Conservation (phyloP, 2,797 vertebrate species). For the Microhierax caerulescens region DNA sequence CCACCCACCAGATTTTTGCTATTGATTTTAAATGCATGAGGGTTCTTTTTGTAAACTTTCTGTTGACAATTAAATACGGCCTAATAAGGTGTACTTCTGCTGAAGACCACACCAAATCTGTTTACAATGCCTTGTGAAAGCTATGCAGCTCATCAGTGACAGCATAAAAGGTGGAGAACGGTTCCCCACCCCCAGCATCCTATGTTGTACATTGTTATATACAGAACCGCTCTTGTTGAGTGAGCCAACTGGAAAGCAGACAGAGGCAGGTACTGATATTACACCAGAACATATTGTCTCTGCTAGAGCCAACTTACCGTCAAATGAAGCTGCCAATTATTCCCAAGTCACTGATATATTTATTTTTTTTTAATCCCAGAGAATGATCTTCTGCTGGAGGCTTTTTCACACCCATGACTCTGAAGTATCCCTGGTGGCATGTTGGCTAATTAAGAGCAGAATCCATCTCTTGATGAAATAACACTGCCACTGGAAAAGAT, state of each 20-base stretch:
- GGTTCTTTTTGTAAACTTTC: background rate
- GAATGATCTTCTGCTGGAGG: slow-evolving; percentile 77
- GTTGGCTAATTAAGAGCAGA: slow-evolving; percentile 84
- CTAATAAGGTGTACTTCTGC: background rate
- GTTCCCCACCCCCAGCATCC: background rate
- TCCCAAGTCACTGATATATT: slow-evolving; percentile 67
- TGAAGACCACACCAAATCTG: background rate
- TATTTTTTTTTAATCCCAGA: slow-evolving; percentile 66
- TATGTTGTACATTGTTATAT: background rate
- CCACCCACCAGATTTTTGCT: background rate
- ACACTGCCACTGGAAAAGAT: slow-evolving; percentile 73
- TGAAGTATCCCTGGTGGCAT: slow-evolving; percentile 78
- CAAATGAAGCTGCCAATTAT: slow-evolving; percentile 75
- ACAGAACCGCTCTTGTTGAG: slow-evolving; percentile 46
- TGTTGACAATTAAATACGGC: background rate
- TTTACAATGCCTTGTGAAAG: background rate
- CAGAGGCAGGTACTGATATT: slow-evolving; percentile 66
- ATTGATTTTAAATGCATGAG: background rate
- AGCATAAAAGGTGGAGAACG: background rate
- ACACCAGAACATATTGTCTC: slow-evolving; percentile 71
- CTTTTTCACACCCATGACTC: slow-evolving; percentile 82
- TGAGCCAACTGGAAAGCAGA: slow-evolving; percentile 66
- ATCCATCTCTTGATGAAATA: slow-evolving; percentile 82
- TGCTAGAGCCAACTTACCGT: slow-evolving; percentile 63
- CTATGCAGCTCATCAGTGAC: background rate